Percentiles rank a stretch among this genome's conserved stretches.
Conservation (phyloP, 2,113 vertebrate species). For the Salminus brasiliensis region DNA sequence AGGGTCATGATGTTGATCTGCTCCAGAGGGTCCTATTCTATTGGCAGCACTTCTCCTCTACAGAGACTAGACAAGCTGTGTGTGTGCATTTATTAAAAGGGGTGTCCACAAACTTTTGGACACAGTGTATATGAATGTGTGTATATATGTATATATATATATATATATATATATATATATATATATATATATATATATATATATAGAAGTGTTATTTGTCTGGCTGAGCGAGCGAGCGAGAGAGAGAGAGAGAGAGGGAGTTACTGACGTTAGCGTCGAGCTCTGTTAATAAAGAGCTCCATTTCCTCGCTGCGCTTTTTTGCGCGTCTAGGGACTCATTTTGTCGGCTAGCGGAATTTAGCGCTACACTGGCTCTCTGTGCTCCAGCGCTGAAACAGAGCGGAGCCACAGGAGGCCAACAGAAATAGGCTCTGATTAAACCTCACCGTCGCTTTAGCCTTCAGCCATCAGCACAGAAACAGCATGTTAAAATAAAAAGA, state of each 20-base stretch:
- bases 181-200: too few relatives aligned
- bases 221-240: neutral
- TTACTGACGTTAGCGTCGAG: constrained; percentile 14
- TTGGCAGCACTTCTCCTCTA: too few relatives aligned
- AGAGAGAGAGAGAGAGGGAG: constrained; percentile 15
- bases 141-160: too few relatives aligned
- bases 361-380: constrained; percentile 34
- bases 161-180: too few relatives aligned
- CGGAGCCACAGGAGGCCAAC: constrained; percentile 3
- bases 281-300: constrained; percentile 40
- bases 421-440: constrained; percentile 25
- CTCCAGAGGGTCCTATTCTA: too few relatives aligned
- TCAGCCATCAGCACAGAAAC: neutral
- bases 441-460: constrained; percentile 37
- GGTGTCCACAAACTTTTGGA: too few relatives aligned
- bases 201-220: too few relatives aligned
- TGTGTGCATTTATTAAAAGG: too few relatives aligned
- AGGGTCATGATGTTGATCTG: too few relatives aligned
- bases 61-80: too few relatives aligned
- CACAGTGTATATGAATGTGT: too few relatives aligned
- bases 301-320: constrained; percentile 19
- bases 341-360: constrained; percentile 33
- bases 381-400: constrained; percentile 20
- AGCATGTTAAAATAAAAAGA: neutral
- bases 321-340: constrained; percentile 35